These are phyloP conservation scores for Agraylea sexmaculata DNA, from an alignment of 1,140 invertebrate genomes.

Conservation along the genomic window DNA sequence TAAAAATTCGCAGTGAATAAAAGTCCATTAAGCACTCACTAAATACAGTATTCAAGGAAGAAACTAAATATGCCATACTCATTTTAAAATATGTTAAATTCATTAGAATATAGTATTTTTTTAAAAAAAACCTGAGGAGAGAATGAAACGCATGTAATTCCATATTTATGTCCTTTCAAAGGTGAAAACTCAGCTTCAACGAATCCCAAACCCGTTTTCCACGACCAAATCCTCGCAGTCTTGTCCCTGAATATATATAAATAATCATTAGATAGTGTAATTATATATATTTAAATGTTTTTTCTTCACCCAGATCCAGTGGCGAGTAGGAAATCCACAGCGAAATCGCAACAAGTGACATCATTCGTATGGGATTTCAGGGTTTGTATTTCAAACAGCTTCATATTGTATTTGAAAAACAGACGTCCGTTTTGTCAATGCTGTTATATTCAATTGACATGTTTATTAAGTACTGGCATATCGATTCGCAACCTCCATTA, in stretches of 20 bases:
- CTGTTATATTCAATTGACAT: no score
- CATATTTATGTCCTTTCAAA: conserved; percentile 51
- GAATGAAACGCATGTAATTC: conserved; percentile 52
- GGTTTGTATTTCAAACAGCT: conserved; percentile 41
- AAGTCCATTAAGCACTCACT: not conserved
- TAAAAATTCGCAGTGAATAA: not conserved
- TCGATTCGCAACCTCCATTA: no score
- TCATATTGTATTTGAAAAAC: no score
- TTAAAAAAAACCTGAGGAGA: conserved; percentile 42
- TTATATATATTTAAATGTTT: not conserved
- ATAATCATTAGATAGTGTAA: not conserved
- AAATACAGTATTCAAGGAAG: no score
- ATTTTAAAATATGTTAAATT: no score
- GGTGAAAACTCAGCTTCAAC: conserved; percentile 46
- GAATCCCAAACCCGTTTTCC: conserved; percentile 44
- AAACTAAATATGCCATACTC: no score
- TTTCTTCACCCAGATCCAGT: conserved; percentile 48
- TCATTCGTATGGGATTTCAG: conserved; percentile 48
- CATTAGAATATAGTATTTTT: no score
- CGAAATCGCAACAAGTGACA: conserved; percentile 53
- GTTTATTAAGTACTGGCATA: no score
- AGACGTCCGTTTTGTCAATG: no score
- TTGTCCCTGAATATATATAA: conserved; percentile 43
- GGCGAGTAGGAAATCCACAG: conserved; percentile 43
- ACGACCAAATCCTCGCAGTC: conserved; percentile 49